Evolutionary conservation across 2,113 vertebrate species (phyloP), one percentile per base, ranked within the genome.

Genomic region (Calidris pygmaea): DNA sequence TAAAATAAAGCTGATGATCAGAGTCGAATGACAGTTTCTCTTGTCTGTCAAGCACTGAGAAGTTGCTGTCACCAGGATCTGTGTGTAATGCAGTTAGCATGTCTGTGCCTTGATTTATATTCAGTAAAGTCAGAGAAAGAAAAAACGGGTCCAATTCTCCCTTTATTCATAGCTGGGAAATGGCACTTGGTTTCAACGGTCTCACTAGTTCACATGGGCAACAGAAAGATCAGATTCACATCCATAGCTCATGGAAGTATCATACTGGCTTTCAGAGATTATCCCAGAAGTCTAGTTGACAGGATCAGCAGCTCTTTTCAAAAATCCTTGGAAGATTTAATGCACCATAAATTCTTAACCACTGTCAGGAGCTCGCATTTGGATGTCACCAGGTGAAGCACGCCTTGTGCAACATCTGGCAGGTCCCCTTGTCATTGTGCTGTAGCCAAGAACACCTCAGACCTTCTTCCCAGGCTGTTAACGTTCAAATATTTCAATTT

Each of bases 1-100:
- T 70, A 90, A 66, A 97, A 98, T 98, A 98, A 98, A 98, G 89
- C 71, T 88, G 89, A 56, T 96, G 77, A 87, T 75, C 92, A 95
- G 74, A 96, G 48, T 34, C 85, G 67, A 90, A 66, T 20, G 93
- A 83, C 62, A 90, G 81, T 66, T 94, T 48, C 59, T 80, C 35
- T 70, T 72, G 80, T 89, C 92, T 81, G 52, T 82, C 63, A 68
- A 59, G 89, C 39, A 30, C 74, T 77, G 63, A 91, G 81, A 79
- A 81, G 48, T 79, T 78, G 10, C 21, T 63, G 52, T 75, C 78
- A 27, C 47, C 63, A 39, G 77, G 73, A 58, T 65, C n/a, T 89
- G 88, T 88, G 32, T 78, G 32, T 78, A 41, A 85, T 68, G 43
- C 48, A 78, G 39, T 76, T 91, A 76, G 78, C 85, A 62, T 83